A percentile compares a stretch with the other conserved stretches of the same genome.
phyloP scores from a whole-genome alignment of 2,888 invertebrate species.

The Drosophila buzzatii region DNA sequence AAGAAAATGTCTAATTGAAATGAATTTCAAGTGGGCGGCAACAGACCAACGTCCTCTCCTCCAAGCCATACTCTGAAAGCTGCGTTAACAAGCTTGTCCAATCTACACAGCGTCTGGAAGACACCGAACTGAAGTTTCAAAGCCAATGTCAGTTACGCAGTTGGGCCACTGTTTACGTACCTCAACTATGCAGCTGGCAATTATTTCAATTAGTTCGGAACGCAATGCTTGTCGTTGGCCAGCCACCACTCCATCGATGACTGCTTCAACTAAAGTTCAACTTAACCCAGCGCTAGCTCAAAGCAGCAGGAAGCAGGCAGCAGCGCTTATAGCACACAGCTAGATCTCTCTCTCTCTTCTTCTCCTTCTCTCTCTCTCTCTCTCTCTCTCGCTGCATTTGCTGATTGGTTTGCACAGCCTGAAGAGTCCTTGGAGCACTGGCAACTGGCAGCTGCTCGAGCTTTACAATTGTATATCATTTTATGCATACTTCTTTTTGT shows the following conservation, averaged over 20 bases:
- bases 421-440: neutral
- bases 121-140: neutral
- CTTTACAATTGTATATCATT: neutral
- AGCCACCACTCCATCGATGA: constrained; percentile 5
- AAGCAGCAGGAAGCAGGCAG: neutral
- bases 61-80: constrained; percentile 18
- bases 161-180: constrained; percentile 52
- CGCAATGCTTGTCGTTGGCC: neutral
- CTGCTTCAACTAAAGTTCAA: constrained; percentile 1
- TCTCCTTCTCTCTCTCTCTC: neutral
- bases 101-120: neutral
- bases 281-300: neutral
- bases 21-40: constrained; percentile 45
- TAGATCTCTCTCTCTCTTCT: neutral
- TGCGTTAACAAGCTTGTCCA: constrained; percentile 13
- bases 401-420: constrained; percentile 14
- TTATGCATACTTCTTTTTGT: neutral
- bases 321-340: neutral
- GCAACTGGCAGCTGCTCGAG: neutral
- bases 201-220: constrained; percentile 65
- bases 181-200: constrained; percentile 62
- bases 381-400: neutral
- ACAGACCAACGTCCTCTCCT: neutral
- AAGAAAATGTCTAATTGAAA: constrained; percentile 62
- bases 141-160: constrained; percentile 18